These are phyloP conservation scores for Clarias pachynema DNA, from an alignment of 2,797 vertebrate genomes.

Conservation along the genomic window DNA sequence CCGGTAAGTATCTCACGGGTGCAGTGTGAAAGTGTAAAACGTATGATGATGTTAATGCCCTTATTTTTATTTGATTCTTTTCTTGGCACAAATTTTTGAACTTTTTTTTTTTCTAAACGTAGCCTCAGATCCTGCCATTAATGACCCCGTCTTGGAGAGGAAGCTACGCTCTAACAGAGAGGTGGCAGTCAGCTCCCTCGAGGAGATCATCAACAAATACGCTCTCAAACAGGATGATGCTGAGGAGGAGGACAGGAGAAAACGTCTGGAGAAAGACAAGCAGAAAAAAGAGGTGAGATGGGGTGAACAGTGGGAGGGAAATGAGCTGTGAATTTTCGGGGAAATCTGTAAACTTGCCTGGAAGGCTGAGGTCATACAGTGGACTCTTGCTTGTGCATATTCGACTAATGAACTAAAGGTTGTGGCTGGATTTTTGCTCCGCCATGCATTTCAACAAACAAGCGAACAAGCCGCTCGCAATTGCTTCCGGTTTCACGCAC, in stretches of 20 bases:
- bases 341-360: background rate
- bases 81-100: background rate
- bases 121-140: conserved; percentile 83
- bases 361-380: background rate
- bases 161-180: conserved; percentile 81
- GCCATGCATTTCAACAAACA: too few relatives aligned
- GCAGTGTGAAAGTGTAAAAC: too few relatives aligned
- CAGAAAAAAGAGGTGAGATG: conserved; percentile 65
- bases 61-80: background rate
- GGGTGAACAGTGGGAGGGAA: background rate
- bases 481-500: too few relatives aligned
- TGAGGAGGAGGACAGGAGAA: conserved; percentile 76
- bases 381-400: too few relatives aligned
- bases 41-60: background rate
- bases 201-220: conserved; percentile 83
- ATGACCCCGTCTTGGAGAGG: conserved; percentile 67
- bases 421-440: too few relatives aligned
- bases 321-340: too few relatives aligned
- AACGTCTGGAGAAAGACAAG: conserved; percentile 59
- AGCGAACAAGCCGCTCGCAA: too few relatives aligned
- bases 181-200: conserved; percentile 74
- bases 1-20: conserved; percentile 65
- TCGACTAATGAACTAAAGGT: too few relatives aligned
- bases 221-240: conserved; percentile 79
- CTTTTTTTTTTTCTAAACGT: background rate